Evolutionary conservation across 1,140 invertebrate species (phyloP).

Genomic region (Lineus longissimus): DNA sequence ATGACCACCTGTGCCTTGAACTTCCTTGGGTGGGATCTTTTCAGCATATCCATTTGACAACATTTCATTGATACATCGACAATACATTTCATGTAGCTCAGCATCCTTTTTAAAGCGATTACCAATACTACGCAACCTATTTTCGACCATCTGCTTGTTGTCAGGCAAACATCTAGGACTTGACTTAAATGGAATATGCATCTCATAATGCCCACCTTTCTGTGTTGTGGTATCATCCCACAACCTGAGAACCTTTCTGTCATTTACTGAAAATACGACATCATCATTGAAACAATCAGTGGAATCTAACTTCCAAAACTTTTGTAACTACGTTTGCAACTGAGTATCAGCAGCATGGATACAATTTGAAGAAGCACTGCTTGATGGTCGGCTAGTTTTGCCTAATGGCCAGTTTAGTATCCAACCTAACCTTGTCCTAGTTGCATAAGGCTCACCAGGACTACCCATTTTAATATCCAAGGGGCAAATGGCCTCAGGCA

Average conservation of each 20-base stretch:
- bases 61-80: neutral
- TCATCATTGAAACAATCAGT: neutral
- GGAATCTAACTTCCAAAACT: neutral
- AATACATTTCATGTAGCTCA: neutral
- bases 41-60: neutral
- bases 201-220: conserved; percentile 5
- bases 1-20: neutral
- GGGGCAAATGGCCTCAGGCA: neutral
- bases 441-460: neutral
- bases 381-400: neutral
- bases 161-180: neutral
- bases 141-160: neutral
- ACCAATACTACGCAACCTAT: neutral
- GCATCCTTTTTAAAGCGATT: neutral
- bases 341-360: neutral
- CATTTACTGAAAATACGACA: neutral
- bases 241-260: neutral
- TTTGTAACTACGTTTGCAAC: neutral
- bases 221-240: neutral
- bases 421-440: conserved; percentile 1
- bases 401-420: neutral
- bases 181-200: neutral
- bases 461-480: neutral
- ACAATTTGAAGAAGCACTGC: neutral
- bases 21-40: neutral